Base-by-base conservation (phyloP, 2,888 invertebrate species). In the Clusia tigrina region DNA sequence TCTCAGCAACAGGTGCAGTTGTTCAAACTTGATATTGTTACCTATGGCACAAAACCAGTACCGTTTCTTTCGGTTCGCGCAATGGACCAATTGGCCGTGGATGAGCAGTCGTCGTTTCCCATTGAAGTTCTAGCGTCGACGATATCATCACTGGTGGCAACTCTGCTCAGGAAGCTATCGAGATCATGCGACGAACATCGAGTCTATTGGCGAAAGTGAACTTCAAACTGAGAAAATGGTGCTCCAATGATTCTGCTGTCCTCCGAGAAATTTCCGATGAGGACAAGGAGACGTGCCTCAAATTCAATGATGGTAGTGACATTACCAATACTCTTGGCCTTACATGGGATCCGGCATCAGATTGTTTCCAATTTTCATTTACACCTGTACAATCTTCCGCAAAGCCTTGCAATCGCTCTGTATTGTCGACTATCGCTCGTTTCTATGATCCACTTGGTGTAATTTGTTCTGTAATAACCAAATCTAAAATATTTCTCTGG, bases 361-460 rank as follows among this genome's bases (percentile, higher is more conserved):
- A 62, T 52, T 60, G 60, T n/a, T 57, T 48, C 20, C 10, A 32
- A 2, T 58, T 58, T 37, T 51, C 51, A 2, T 51, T 58, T 32
- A 17, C 37, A 15, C 51, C 51, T n/a, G 18, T 22, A 2, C 3
- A 25, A 2, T 22, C 17, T 3, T 10, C 10, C 2, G 20, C 15
- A 10, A 20, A 42, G 1, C 38, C 56, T 15, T 63, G 63, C 1
- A 71, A 67, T n/a, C 64, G 67, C 2, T 42, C 58, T 6, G 56
- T 67, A n/a, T 32, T 67, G 6, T 63, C 65, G 1, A 52, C 60
- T 12, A 60, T 67, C 17, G 65, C 67, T 22, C 32, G 62, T 15
- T 63, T 64, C 37, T 68, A 66, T 22, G 65, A 66, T 18, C 69
- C 62, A 2, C 66, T 81, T 89, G 93, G 96, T 87, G 96, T 96